Base-by-base conservation (phyloP, 2,888 invertebrate genomes). In the Alentia gelatinosa region DNA sequence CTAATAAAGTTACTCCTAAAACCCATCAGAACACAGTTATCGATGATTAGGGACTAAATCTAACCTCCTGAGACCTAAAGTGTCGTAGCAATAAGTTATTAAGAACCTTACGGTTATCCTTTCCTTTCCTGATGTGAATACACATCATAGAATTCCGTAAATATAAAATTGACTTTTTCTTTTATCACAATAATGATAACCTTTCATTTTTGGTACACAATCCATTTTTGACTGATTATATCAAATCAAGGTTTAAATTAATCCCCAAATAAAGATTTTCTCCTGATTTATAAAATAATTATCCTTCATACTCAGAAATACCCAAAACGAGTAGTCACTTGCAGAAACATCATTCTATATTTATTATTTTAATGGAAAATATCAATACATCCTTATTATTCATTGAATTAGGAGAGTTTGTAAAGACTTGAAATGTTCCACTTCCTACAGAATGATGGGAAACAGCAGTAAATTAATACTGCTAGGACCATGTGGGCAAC, bases 381-480 rank as follows among this genome's bases (percentile, higher is more conserved):
- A n/a, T 47, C 9, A 47, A 47, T 19, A 47, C 19, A 19, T 47
- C 9, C 47, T 47, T 47, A 9, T 47, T 47, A 19, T 47, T 47
- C 19, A 9, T 12, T 47, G 26, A 30, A 1, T 74, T 3, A 30
- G n/a, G 12, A 33, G n/a, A n/a, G n/a, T n/a, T n/a, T 74, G 26
- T 74, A 12, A 79, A n/a, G 37, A 35, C n/a, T 37, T 12, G 37
- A 37, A 79, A 79, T 35, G 39, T n/a, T n/a, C n/a, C n/a, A n/a
- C n/a, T n/a, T n/a, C n/a, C n/a, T n/a, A n/a, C n/a, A n/a, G n/a
- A n/a, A n/a, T n/a, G n/a, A n/a, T n/a, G n/a, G n/a, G n/a, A n/a
- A n/a, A n/a, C n/a, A 79, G 35, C 79, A 79, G 79, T 39, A 79
- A 39, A 39, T 9, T 79, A 79, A 79, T 79, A 79, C 79, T 79